A percentile compares a stretch with the other conserved stretches of the same genome.
Evolutionary conservation across 2,888 invertebrate genomes (phyloP).

Genomic region (Drosophila borborema): DNA sequence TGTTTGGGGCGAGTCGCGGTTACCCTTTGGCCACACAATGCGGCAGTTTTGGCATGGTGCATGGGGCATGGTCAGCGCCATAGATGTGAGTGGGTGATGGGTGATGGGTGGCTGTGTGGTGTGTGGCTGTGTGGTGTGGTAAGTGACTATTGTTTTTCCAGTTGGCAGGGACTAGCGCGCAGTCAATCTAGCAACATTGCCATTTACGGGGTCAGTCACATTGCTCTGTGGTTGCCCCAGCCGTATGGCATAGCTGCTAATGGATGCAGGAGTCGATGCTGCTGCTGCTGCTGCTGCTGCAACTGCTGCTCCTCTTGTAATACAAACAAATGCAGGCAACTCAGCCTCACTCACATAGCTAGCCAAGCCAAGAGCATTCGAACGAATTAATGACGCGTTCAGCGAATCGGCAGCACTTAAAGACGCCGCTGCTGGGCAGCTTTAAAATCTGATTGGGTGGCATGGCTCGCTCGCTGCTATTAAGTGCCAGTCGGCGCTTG

Average conservation of each 20-base stretch:
- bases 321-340: conserved; percentile 30
- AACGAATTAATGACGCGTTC: conserved; percentile 71
- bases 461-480: conserved; percentile 22
- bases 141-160: conserved; percentile 33
- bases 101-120: background rate
- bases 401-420: conserved; percentile 49
- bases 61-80: conserved; percentile 28
- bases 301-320: conserved; percentile 7
- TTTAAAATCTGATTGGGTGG: conserved; percentile 33
- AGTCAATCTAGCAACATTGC: conserved; percentile 30
- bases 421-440: conserved; percentile 41
- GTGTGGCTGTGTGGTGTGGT: background rate
- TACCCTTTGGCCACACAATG: conserved; percentile 69
- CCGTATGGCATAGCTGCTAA: conserved; percentile 50
- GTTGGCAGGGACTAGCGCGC: conserved; percentile 25
- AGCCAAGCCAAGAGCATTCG: conserved; percentile 53
- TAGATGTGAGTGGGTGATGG: background rate
- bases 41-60: conserved; percentile 48
- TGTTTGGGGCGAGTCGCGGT: conserved; percentile 45
- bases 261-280: conserved; percentile 46
- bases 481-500: conserved; percentile 66
- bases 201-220: conserved; percentile 52
- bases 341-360: conserved; percentile 1
- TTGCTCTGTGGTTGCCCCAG: conserved; percentile 55
- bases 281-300: conserved; percentile 8